Percentiles rank a stretch among this genome's conserved stretches.
Conservation (phyloP, 2,888 invertebrate species). For the Laothoe populi region DNA sequence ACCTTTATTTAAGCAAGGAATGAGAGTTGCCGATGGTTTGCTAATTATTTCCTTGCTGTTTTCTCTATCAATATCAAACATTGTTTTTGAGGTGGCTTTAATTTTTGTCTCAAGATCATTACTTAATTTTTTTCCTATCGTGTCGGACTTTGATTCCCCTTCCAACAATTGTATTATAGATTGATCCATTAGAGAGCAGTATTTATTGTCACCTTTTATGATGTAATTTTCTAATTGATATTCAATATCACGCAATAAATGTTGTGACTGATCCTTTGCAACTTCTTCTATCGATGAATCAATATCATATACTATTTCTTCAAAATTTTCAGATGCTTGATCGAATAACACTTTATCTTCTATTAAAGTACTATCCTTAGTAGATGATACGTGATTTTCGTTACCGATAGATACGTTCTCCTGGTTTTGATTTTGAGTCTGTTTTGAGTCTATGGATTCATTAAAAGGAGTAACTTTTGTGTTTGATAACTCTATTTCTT, state of each 20-base stretch:
- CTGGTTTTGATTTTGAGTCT: background rate
- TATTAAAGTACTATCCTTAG: background rate
- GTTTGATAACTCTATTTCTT: background rate
- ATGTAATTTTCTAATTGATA: constrained; percentile 1
- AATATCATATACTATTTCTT: background rate
- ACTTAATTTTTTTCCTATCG: background rate
- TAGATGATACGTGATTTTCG: background rate
- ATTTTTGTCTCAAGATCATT: background rate
- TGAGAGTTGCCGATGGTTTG: background rate
- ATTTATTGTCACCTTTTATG: too few relatives aligned
- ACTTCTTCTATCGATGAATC: background rate
- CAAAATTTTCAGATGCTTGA: background rate
- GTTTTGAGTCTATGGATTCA: background rate
- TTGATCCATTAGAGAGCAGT: background rate
- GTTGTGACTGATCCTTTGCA: background rate
- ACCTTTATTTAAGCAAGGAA: background rate
- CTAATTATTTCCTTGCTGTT: background rate
- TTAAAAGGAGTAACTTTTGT: background rate
- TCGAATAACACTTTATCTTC: background rate
- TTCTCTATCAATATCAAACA: background rate
- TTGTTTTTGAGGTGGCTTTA: background rate
- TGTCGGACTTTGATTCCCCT: background rate
- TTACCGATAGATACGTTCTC: background rate
- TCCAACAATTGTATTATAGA: background rate
- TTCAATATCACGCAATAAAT: background rate